phyloP scores from a whole-genome alignment of 2,797 vertebrate genomes.

The Austrolebias charrua region DNA sequence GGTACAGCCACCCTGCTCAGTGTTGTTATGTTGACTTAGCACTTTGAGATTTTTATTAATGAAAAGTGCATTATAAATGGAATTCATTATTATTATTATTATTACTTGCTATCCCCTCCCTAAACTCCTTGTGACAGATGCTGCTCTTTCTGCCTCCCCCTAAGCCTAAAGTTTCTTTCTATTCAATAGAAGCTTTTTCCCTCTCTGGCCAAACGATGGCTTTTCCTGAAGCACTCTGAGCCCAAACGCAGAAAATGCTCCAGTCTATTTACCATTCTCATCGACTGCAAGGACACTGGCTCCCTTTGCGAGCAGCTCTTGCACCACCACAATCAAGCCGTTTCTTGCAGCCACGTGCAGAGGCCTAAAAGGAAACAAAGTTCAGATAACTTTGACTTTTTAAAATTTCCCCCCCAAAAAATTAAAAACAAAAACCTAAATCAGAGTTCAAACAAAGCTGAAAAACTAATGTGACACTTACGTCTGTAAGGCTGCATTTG shows the following conservation, averaged over 20 bases:
- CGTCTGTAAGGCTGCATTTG: constrained; percentile 98
- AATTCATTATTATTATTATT: too few species aligned
- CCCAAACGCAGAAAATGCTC: neutral
- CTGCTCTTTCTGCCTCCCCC: neutral
- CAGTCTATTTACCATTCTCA: constrained; percentile 89
- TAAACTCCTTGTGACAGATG: neutral
- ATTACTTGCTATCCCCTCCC: neutral
- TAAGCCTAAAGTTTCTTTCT: neutral
- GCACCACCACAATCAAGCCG: constrained; percentile 95
- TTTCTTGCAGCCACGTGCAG: constrained; percentile 98
- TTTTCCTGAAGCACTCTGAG: neutral
- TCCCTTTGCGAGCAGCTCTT: constrained; percentile 95
- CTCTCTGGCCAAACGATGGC: neutral
- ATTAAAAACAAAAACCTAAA: neutral
- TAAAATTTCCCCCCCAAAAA: neutral
- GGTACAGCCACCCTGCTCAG: neutral
- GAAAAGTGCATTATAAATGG: too few species aligned
- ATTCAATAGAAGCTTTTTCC: neutral
- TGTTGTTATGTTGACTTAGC: neutral
- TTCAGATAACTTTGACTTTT: neutral
- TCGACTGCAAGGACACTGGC: constrained; percentile 96
- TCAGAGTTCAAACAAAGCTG: neutral
- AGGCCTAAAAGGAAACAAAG: constrained; percentile 79
- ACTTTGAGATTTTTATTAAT: too few species aligned
- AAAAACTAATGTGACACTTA: constrained; percentile 70